Evolutionary conservation across 2,797 vertebrate genomes (phyloP).

Genomic region (Australoheros facetus): DNA sequence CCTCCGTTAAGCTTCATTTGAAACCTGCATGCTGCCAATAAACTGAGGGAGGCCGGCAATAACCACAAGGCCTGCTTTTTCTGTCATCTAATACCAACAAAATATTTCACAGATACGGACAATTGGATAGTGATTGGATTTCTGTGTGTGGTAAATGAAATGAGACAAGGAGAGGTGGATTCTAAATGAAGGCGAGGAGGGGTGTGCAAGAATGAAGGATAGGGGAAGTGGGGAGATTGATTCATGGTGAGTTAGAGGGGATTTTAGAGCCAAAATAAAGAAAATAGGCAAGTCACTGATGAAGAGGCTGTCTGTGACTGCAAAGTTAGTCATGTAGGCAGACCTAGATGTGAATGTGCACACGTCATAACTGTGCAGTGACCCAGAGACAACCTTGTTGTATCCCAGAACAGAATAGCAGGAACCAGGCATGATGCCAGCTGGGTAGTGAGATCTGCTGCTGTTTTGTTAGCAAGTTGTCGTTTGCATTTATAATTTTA

Average conservation of each 20-base stretch:
- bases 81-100: constrained; percentile 73
- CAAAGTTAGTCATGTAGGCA: constrained; percentile 7
- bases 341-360: constrained; percentile 10
- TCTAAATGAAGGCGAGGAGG: constrained; percentile 69
- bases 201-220: constrained; percentile 54
- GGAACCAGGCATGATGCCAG: constrained; percentile 40
- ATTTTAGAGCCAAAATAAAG: constrained; percentile 66
- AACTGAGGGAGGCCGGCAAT: constrained; percentile 44
- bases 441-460: constrained; percentile 13
- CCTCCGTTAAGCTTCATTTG: constrained; percentile 48
- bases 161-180: constrained; percentile 68
- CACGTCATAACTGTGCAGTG: constrained; percentile 26
- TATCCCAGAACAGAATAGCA: constrained; percentile 20
- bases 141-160: constrained; percentile 73
- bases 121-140: constrained; percentile 78
- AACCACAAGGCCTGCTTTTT: constrained; percentile 50
- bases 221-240: constrained; percentile 59
- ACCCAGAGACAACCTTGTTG: constrained; percentile 59
- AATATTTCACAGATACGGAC: constrained; percentile 77
- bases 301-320: constrained; percentile 29
- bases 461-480: constrained; percentile 22
- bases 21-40: constrained; percentile 40
- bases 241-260: constrained; percentile 64
- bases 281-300: constrained; percentile 46
- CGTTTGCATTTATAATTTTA: constrained; percentile 24